Evolutionary conservation across 2,797 vertebrate species (phyloP), one percentile per base, ranked within the genome.

Genomic region (Danio tinwini): DNA sequence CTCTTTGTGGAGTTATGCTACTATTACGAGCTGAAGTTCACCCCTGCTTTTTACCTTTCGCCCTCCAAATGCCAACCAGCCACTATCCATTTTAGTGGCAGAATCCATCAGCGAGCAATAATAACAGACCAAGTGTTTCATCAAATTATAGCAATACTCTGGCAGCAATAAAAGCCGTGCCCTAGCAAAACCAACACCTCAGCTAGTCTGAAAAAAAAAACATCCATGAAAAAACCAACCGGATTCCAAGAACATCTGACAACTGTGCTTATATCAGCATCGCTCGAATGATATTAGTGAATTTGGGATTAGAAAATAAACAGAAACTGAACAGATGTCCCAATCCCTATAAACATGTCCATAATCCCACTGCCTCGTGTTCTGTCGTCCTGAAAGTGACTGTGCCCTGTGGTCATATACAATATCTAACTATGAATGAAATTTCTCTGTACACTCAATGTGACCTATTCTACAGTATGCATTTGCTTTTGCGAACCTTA

Each of bases 151-250:
- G 94, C 93, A 95, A 94, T 95, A 95, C 87, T 91, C 89, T 88
- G 89, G 91, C 88, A 94, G 93, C 93, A 95, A 95, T 94, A 94
- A 92, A 89, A 91, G 88, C 88, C 81, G 58, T 72, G 40, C 86
- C 81, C 76, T 85, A 74, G 72, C 80, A 82, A 81, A 82, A 49
- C 58, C 65, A 87, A 85, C 86, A 87, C 85, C 85, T 90, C 85
- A 69, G 81, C 81, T 70, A 82, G 83, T 67, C 44, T 29, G 29
- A 29, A 45, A 4, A 67, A 29, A 80, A 77, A 6, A 40, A 8
- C 37, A 44, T 42, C 6, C 71, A 80, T 72, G 9, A 19, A 74
- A 75, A 71, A 67, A 16, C 70, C 21, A 21, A 81, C 61, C 6
- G 47, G 53, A 70, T 59, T 63, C 12, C 56, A 53, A 58, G 45